A percentile compares a stretch with the other conserved stretches of the same genome.
phyloP scores from a whole-genome alignment of 2,113 vertebrate genomes.

The Phainopepla nitens region DNA sequence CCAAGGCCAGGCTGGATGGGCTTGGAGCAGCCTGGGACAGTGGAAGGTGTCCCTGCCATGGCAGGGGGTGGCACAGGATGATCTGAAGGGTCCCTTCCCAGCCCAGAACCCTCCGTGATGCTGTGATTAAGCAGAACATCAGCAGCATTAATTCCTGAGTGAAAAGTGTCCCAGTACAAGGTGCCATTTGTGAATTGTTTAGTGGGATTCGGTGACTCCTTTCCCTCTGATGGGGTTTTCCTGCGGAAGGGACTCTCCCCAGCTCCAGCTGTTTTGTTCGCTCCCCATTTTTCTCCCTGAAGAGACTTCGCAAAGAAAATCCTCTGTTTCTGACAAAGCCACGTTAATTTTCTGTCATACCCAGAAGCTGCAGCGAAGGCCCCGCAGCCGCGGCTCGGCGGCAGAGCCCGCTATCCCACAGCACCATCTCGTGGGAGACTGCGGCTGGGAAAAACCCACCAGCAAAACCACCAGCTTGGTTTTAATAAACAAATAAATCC shows the following conservation, averaged over 20 bases:
- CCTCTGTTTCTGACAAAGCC: not conserved
- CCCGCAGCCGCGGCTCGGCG: fast-evolving
- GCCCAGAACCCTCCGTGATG: not conserved
- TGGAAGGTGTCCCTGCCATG: not conserved
- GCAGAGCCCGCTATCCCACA: not conserved
- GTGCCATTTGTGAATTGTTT: not conserved
- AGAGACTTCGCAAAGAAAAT: not conserved
- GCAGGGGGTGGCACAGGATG: fast-evolving
- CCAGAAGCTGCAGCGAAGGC: not conserved
- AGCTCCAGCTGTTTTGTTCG: not conserved
- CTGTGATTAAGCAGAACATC: not conserved
- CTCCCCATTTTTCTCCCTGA: not conserved
- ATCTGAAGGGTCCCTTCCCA: not conserved
- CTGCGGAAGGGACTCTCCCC: not conserved
- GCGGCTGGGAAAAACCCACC: not conserved
- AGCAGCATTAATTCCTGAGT: not conserved
- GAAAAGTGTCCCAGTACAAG: not conserved
- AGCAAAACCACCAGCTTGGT: not conserved
- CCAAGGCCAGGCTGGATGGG: not conserved
- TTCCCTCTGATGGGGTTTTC: not conserved
- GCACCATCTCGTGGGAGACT: slow-evolving; percentile 54
- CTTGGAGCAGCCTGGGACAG: fast-evolving
- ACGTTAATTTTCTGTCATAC: not conserved
- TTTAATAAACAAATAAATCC: not conserved
- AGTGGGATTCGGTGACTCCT: not conserved